Evolutionary conservation across 2,113 vertebrate genomes (phyloP).

Genomic region (Peromyscus polionotus): DNA sequence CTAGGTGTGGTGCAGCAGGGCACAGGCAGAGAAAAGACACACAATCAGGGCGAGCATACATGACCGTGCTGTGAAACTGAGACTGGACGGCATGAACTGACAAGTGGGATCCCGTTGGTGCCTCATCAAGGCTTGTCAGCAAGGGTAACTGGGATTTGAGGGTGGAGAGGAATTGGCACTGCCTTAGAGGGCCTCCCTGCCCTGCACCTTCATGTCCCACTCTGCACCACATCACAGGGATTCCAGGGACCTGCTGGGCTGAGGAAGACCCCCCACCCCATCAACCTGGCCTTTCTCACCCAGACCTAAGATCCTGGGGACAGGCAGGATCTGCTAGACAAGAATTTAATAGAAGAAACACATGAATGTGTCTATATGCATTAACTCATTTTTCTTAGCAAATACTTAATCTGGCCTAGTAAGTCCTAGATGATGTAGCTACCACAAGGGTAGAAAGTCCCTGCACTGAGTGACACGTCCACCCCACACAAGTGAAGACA

Average conservation of each 20-base stretch:
- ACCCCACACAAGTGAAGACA: neutral
- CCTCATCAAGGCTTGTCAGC: too few relatives aligned
- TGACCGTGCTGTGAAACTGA: rapidly evolving
- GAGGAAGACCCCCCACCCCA: neutral
- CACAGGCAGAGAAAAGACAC: neutral
- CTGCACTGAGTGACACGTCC: rapidly evolving
- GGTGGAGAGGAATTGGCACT: neutral
- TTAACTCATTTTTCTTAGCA: neutral
- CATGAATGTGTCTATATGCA: rapidly evolving
- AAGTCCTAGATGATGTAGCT: neutral
- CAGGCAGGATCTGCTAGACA: too few relatives aligned
- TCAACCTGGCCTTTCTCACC: neutral
- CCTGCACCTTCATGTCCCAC: neutral
- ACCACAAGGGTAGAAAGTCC: too few relatives aligned
- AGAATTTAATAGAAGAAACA: neutral
- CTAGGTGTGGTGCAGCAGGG: neutral
- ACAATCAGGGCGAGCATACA: neutral
- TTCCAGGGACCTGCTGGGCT: neutral
- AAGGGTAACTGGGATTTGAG: neutral
- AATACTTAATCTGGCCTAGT: neutral
- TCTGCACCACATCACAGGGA: rapidly evolving
- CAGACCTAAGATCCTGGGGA: neutral
- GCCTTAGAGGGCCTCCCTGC: rapidly evolving
- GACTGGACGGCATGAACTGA: neutral
- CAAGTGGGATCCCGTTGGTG: neutral